Evolutionary conservation across 2,888 invertebrate genomes (phyloP), one percentile per base, ranked within the genome.

Genomic region (Clostera curtula): DNA sequence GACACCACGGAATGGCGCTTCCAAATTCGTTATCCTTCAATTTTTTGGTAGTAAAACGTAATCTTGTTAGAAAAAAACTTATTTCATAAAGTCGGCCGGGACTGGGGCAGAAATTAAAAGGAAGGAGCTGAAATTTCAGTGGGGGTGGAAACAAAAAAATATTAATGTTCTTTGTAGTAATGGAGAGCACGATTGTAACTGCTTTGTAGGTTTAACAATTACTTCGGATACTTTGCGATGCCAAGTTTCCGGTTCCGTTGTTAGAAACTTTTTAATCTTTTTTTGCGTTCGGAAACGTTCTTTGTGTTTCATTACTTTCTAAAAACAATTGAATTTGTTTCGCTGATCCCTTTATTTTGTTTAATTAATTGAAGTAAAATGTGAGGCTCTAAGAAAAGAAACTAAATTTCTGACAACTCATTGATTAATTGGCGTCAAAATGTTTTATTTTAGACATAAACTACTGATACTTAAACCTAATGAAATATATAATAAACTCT

Each of bases 1-100:
- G 40, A 34, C 45, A 45, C 49, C 48, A 49, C 40, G 34, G 41
- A 31, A 29, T 48, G 42, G 36, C 57, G 49, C 56, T 59, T 56
- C 58, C 53, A 58, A 75, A 73, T 71, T 74, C 71, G 69, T 77
- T 76, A 74, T 71, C 65, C 71, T 53, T 59, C 74, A 77, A 80
- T 79, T 79, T 71, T 60, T 66, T 57, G 50, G 63, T 64, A 74
- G 66, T 80, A 74, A 79, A 79, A 71, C 50, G 67, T 77, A 79
- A 82, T 77, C 74, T 72, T 68, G 77, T 83, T 79, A 76, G 38
- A 58, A 55, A 60, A 68, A 72, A 80, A 79, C 73, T 82, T 80
- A 74, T 79, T 80, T 74, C 72, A 77, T 71, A 77, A 76, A 74
- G 65, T 50, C 56, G 56, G 40, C 43, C 45, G 50, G 46, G 48